Base-by-base conservation (phyloP, 2,797 vertebrate species). In the Periophthalmus magnuspinnatus region DNA sequence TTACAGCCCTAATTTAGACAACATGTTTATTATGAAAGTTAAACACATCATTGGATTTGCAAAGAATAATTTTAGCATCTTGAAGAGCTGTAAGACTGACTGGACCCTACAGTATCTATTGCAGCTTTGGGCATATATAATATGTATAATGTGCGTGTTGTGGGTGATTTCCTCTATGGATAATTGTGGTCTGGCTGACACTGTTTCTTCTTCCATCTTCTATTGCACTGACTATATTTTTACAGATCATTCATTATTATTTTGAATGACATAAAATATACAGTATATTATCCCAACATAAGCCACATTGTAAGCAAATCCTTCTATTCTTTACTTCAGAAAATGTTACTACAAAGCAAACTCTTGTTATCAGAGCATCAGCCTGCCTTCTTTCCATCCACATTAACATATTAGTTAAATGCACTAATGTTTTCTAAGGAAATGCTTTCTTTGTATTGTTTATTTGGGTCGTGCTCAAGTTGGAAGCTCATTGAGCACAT, bases 401-500 rank as follows among this genome's bases (percentile, higher is more conserved):
- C 55, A 21, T 61, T 61, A n/a, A 45, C 36, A 63, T 45, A 17
- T 47, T 13, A 21, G 66, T 47, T 19, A 57, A 55, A 56, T 45
- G 0, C 48, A 36, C 41, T n/a, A 69, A 72, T 24, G 6, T 55
- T 21, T 10, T 38, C 13, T 24, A 55, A 38, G 32, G 55, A 50
- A 72, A 55, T 56, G 19, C 71, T 48, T 50, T 83, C 45, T 68
- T 79, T 74, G 36, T 67, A 47, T 14, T 74, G 45, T 68, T 70
- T 59, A 24, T 63, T 56, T 56, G 50, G 47, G 13, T 24, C 16
- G 38, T 63, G 61, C 58, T 33, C 47, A 32, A 74, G 75, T 56
- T 75, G 71, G 65, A 80, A 81, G 75, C 52, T 72, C 66, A 67
- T 78, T 79, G 68, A 80, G 63, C 77, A 70, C 61, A 65, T 74